Percentiles rank a stretch among this genome's conserved stretches.
Conservation (phyloP, 53 echinoderm and acorn worm species). For the Holothuria leucospilota region DNA sequence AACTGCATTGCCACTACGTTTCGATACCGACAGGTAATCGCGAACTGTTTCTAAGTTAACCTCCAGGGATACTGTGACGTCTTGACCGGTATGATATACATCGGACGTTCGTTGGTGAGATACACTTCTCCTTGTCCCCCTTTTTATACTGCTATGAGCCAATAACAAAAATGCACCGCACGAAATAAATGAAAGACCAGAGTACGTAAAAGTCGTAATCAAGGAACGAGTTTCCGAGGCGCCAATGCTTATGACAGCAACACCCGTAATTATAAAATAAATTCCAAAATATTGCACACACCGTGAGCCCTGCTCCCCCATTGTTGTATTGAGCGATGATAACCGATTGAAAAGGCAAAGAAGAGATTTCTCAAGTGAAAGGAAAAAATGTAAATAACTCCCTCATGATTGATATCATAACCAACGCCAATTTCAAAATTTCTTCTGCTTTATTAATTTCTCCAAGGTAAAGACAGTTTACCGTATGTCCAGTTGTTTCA, state of each 20-base stretch:
- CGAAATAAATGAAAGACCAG: conserved; percentile 24
- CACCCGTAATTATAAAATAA: conserved; percentile 25
- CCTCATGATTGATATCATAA: no score
- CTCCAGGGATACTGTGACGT: conserved; percentile 6
- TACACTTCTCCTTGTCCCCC: not conserved
- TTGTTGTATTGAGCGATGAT: no score
- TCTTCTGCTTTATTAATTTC: no score
- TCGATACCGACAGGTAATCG: conserved; percentile 29
- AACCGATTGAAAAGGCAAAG: no score
- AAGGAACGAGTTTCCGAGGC: conserved; percentile 13
- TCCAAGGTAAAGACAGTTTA: no score
- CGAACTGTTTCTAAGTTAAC: conserved; percentile 29
- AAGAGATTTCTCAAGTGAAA: no score
- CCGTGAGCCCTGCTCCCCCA: not conserved
- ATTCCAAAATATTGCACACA: conserved; percentile 43
- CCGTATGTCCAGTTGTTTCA: no score
- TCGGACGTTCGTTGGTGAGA: not conserved
- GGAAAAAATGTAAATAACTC: no score
- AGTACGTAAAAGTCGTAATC: conserved; percentile 16
- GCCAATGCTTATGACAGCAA: conserved; percentile 30
- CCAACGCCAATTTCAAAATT: no score
- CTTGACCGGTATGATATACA: conserved; percentile 14
- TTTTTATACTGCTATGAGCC: conserved; percentile 16
- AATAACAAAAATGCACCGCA: conserved; percentile 35
- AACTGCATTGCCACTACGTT: conserved; percentile 35